Evolutionary conservation across 2,797 vertebrate species (phyloP).

Genomic region (Argentina silus): DNA sequence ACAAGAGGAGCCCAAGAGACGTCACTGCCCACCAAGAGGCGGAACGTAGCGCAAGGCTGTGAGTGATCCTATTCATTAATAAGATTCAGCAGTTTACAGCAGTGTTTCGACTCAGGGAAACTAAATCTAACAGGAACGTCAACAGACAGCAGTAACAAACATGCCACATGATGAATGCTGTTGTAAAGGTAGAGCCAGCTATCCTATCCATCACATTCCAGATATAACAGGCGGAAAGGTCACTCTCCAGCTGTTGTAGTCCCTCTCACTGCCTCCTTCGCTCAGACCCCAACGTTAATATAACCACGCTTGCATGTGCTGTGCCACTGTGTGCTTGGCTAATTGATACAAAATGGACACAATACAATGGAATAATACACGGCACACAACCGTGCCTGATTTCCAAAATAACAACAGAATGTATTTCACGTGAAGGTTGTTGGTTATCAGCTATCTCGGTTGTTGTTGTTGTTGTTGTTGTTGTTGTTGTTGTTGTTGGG

Average conservation of each 20-base stretch:
- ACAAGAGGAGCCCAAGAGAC: neutral
- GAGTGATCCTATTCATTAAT: too few relatives aligned
- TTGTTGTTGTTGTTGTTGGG: conserved; percentile 11
- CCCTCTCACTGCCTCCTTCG: conserved; percentile 24
- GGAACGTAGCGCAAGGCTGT: neutral
- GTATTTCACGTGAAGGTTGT: neutral
- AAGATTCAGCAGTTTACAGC: too few relatives aligned
- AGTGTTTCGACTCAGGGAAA: neutral
- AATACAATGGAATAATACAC: conserved; percentile 5
- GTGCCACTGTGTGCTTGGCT: neutral
- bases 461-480: conserved; percentile 28
- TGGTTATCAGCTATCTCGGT: neutral
- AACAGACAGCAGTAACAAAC: neutral
- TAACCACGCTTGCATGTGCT: conserved; percentile 19
- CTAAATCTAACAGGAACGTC: neutral
- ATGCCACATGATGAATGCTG: neutral
- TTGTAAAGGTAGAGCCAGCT: conserved; percentile 6
- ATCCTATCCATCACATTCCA: conserved; percentile 9
- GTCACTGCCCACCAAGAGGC: neutral
- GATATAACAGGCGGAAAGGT: conserved; percentile 52
- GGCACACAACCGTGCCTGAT: neutral
- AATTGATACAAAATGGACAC: conserved; percentile 27
- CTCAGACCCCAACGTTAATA: conserved; percentile 22
- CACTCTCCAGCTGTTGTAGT: conserved; percentile 45
- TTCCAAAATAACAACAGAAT: neutral